Conservation (phyloP, 2,113 vertebrate species). For the Apteryx owenii region DNA sequence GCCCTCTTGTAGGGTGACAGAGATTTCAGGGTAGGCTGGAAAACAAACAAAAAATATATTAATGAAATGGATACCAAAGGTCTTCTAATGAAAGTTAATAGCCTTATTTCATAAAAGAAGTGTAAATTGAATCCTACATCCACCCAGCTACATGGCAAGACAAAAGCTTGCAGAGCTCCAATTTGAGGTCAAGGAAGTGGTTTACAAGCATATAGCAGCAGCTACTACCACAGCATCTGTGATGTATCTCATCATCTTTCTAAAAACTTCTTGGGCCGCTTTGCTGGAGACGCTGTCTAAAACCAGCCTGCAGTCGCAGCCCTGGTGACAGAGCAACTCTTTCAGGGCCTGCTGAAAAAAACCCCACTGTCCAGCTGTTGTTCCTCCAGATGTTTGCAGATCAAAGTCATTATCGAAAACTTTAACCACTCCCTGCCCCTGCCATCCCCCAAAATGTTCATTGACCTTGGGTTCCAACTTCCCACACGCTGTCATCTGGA, state of each 20-base stretch:
- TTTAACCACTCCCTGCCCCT: background rate
- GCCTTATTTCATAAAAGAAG: background rate
- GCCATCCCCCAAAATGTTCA: accelerated
- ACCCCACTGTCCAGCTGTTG: background rate
- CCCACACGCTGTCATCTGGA: accelerated
- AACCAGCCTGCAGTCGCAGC: background rate
- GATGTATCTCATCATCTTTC: background rate
- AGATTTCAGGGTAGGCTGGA: constrained; percentile 73
- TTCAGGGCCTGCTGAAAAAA: accelerated
- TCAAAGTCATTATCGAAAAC: background rate
- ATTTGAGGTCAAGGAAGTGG: background rate
- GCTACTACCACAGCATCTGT: background rate
- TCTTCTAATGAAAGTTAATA: background rate
- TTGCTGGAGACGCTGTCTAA: background rate
- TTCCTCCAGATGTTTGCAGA: background rate
- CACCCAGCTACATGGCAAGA: background rate
- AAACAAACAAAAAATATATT: constrained; percentile 36
- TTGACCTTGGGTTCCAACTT: background rate
- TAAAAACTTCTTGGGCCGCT: background rate
- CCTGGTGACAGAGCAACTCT: background rate
- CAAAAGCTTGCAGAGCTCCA: background rate
- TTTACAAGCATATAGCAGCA: background rate
- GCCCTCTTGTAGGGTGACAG: constrained; percentile 23
- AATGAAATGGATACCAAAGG: background rate
- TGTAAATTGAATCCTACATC: background rate